Percentiles rank a stretch among this genome's conserved stretches.
phyloP scores from a whole-genome alignment of 2,888 invertebrate genomes.

The Apotomis betuletana region DNA sequence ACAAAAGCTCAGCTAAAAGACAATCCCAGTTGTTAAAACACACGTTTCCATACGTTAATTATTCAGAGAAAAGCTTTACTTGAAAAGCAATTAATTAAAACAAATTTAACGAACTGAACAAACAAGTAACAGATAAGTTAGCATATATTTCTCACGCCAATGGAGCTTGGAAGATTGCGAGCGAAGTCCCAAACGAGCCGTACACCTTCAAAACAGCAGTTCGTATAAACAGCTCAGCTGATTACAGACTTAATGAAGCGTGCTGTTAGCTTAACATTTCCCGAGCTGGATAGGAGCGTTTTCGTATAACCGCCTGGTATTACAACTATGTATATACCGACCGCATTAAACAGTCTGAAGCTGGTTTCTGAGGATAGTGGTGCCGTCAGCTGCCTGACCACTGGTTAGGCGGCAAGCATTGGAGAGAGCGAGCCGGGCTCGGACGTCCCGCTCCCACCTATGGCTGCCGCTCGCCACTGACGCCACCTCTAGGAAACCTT shows the following conservation, averaged over 20 bases:
- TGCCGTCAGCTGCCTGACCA: too few relatives aligned
- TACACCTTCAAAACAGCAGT: constrained; percentile 19
- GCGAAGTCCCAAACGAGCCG: constrained; percentile 16
- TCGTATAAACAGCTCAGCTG: constrained; percentile 8
- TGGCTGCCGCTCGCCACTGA: too few relatives aligned
- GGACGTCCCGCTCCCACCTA: too few relatives aligned
- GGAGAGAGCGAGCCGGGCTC: too few relatives aligned
- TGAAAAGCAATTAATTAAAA: constrained; percentile 4
- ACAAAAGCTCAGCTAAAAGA: background rate
- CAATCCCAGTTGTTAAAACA: background rate
- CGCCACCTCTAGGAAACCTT: too few relatives aligned
- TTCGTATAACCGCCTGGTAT: background rate
- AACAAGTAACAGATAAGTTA: constrained; percentile 15
- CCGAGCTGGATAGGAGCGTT: constrained; percentile 8
- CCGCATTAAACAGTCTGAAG: too few relatives aligned
- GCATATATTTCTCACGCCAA: constrained; percentile 8
- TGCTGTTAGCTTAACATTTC: background rate
- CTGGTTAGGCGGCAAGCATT: too few relatives aligned
- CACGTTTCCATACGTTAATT: too few relatives aligned
- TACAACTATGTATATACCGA: too few relatives aligned
- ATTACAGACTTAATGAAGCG: constrained; percentile 19
- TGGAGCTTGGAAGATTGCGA: constrained; percentile 4
- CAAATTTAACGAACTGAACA: background rate
- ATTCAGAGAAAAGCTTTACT: background rate
- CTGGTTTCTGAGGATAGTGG: too few relatives aligned